Evolutionary conservation across 2,113 vertebrate species (phyloP), one percentile per base, ranked within the genome.

Genomic region (Pleuronectes platessa): DNA sequence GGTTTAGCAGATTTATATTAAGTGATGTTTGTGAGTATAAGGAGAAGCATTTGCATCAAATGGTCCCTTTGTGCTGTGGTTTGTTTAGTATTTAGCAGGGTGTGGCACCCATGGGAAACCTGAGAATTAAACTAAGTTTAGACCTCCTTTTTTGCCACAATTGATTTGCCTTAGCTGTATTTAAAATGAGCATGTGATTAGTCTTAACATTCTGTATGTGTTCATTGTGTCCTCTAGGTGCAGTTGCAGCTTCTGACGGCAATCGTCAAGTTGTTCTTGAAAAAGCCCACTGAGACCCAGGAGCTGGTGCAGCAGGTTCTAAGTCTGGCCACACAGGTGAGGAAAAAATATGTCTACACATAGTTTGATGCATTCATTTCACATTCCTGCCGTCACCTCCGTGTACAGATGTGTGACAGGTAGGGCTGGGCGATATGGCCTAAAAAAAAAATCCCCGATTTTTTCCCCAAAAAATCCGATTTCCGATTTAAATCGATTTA

Each of bases 231-330:
- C 58, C 40, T 73, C 7, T 60, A 99, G 98, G 98, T 99, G 2
- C 98, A 99, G 93, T 91, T 99, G 63, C 97, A 99, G 92, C 91
- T 99, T 37, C 94, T 99, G 85, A 99, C 98, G 0, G 97, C 97
- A 49, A 99, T 99, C 0, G 98, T 99, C 81, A 99, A 99, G 87
- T 94, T 99, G 68, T 99, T 99, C 81, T 94, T 99, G 82, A 99
- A 99, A 92, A 99, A 99, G 84, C 97, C 98, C 2, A 99, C 97
- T 0, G 97, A 99, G 93, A 99, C 98, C 0, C 98, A 99, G 93
- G 98, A 98, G 90, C 79, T 99, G 49, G 98, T 99, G 61, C 98
- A 99, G 92, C 98, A 99, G 88, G 97, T 99, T 73, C 94, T 99
- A 35, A 99, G 98, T 84, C 86, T 99, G 85, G 98, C 98, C 71